A percentile compares a stretch with the other conserved stretches of the same genome.
These are phyloP conservation scores for Gymnobelideus leadbeateri DNA, from an alignment of 2,113 vertebrate species.

Conservation along the genomic window DNA sequence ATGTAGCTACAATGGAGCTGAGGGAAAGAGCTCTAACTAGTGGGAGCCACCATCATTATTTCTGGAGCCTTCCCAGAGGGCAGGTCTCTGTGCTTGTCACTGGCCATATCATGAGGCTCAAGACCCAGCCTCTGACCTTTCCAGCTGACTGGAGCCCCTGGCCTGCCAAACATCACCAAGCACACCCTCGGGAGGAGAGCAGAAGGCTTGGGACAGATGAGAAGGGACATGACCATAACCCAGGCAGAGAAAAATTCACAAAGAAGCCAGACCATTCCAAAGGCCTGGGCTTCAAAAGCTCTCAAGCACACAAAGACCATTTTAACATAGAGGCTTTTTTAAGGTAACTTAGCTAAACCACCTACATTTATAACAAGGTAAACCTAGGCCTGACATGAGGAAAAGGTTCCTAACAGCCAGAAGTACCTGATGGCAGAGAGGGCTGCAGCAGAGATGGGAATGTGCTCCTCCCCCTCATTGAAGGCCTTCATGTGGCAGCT, in stretches of 20 bases:
- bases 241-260: not conserved
- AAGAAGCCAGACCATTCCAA: not conserved
- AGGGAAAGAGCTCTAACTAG: not conserved
- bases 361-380: not conserved
- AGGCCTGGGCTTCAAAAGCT: not conserved
- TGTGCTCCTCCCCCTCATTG: not conserved
- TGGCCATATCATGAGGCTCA: not conserved
- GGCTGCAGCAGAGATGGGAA: not conserved
- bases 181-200: not conserved
- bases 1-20: not conserved
- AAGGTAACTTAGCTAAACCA: not conserved
- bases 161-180: not conserved
- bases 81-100: not conserved
- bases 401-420: not conserved
- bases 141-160: not conserved
- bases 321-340: not conserved
- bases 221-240: not conserved
- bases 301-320: not conserved
- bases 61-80: not conserved
- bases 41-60: not conserved
- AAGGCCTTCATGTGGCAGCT: not conserved
- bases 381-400: not conserved
- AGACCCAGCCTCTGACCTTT: not conserved
- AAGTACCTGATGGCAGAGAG: not conserved
- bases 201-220: not conserved